Conservation (phyloP, 2,113 vertebrate species). For the Hiodon alosoides region DNA sequence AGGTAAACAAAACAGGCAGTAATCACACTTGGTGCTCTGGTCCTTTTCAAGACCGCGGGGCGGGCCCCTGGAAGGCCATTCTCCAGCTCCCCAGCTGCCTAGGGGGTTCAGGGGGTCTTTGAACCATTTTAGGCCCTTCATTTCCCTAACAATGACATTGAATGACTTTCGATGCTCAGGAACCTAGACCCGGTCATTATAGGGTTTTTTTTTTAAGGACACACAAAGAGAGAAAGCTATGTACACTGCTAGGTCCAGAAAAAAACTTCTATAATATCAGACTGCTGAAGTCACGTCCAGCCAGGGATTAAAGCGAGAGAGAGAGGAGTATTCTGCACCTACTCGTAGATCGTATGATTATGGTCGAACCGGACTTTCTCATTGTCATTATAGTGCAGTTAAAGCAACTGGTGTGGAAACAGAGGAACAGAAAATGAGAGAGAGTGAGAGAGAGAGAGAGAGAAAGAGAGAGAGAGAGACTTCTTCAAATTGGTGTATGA, state of each 20-base stretch:
- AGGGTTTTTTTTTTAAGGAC: neutral
- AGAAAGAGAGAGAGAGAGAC: too few relatives aligned
- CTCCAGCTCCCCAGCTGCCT: slow-evolving; percentile 21
- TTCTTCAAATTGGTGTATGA: too few relatives aligned
- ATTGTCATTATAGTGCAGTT: too few relatives aligned
- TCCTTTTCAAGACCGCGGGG: slow-evolving; percentile 47
- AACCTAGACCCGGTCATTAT: neutral
- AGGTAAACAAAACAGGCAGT: slow-evolving; percentile 38
- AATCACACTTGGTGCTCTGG: slow-evolving; percentile 50
- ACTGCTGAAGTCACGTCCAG: too few relatives aligned
- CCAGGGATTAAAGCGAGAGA: neutral
- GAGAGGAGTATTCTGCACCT: neutral
- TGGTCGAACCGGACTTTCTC: too few relatives aligned
- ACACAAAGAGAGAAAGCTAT: neutral
- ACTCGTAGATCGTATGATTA: too few relatives aligned
- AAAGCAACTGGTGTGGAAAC: too few relatives aligned
- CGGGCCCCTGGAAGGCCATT: neutral
- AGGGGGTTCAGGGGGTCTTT: neutral
- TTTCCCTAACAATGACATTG: slow-evolving; percentile 14
- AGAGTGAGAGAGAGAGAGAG: too few relatives aligned
- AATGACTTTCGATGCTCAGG: neutral
- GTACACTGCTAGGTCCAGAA: too few relatives aligned
- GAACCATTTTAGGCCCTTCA: neutral
- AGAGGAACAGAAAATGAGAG: too few relatives aligned
- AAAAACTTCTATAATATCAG: too few relatives aligned